Evolutionary conservation across 2,888 invertebrate genomes (phyloP).

Genomic region (Cecidostiba fungosa): DNA sequence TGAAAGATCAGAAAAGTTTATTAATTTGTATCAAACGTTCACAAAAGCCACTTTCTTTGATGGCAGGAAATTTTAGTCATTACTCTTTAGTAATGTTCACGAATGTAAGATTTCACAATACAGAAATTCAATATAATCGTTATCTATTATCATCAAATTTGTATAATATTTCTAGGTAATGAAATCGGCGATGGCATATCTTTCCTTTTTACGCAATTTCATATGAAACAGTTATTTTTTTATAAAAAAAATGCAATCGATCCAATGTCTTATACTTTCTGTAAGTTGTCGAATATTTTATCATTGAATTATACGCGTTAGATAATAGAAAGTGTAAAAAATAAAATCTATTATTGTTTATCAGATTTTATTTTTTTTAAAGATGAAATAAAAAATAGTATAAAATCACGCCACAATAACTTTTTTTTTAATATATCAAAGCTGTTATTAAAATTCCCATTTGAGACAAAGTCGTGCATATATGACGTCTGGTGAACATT

Average conservation of each 20-base stretch:
- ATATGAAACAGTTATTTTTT: slow-evolving; percentile 39
- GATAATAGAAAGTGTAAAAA: too few relatives aligned
- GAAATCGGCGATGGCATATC: slow-evolving; percentile 65
- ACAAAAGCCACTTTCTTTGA: slow-evolving; percentile 55
- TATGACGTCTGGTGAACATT: neutral
- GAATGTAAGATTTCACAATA: slow-evolving; percentile 16
- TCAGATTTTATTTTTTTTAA: too few relatives aligned
- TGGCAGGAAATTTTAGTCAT: slow-evolving; percentile 61
- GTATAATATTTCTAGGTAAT: slow-evolving; percentile 57
- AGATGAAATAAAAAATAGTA: too few relatives aligned
- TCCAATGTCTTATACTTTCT: too few relatives aligned
- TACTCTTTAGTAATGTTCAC: slow-evolving; percentile 58
- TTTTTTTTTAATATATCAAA: neutral
- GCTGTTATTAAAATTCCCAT: neutral
- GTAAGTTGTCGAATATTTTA: too few relatives aligned
- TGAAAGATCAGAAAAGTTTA: slow-evolving; percentile 50
- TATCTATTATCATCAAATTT: neutral
- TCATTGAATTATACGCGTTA: too few relatives aligned
- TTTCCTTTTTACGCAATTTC: slow-evolving; percentile 65
- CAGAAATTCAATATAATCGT: neutral
- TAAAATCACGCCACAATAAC: neutral
- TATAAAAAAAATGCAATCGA: neutral
- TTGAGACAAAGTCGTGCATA: neutral
- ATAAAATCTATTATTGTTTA: too few relatives aligned
- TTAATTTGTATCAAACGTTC: slow-evolving; percentile 59